Conservation (phyloP, 2,888 invertebrate species). For the Lumbricus terrestris region DNA sequence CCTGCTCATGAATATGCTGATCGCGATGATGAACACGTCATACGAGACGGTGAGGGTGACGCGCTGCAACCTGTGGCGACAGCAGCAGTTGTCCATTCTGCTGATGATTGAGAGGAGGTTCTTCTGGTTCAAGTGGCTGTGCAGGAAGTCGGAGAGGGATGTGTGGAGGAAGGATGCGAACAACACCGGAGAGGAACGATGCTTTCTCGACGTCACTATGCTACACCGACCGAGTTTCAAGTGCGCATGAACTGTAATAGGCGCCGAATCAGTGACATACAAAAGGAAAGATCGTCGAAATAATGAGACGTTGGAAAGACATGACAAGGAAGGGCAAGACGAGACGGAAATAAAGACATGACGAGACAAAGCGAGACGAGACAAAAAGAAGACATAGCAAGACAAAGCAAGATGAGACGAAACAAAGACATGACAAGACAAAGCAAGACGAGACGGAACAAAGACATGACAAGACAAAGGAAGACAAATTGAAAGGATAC, state of each 20-base stretch:
- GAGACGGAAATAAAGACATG: neutral
- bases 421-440: no score
- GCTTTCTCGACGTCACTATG: conserved; percentile 40
- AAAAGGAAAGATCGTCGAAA: neutral
- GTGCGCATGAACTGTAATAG: conserved; percentile 34
- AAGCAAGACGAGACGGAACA: no score
- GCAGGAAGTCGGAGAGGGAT: conserved; percentile 35
- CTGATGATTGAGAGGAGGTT: conserved; percentile 40
- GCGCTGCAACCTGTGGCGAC: conserved; percentile 38
- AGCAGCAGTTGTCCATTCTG: conserved; percentile 41
- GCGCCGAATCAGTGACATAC: conserved; percentile 23
- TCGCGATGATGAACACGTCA: conserved; percentile 43
- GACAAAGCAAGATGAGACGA: no score
- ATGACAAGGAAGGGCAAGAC: neutral
- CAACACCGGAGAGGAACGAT: conserved; percentile 27
- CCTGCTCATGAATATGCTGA: conserved; percentile 41
- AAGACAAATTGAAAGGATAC: neutral
- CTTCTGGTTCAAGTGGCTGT: conserved; percentile 39
- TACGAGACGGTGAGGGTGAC: conserved; percentile 40
- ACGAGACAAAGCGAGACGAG: neutral
- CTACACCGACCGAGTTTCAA: conserved; percentile 30
- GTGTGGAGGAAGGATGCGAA: conserved; percentile 34
- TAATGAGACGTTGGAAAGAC: neutral
- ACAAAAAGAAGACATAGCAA: neutral
- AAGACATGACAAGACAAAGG: neutral